Evolutionary conservation across 2,888 invertebrate genomes (phyloP).

Genomic region (Priocnemis perturbator): DNA sequence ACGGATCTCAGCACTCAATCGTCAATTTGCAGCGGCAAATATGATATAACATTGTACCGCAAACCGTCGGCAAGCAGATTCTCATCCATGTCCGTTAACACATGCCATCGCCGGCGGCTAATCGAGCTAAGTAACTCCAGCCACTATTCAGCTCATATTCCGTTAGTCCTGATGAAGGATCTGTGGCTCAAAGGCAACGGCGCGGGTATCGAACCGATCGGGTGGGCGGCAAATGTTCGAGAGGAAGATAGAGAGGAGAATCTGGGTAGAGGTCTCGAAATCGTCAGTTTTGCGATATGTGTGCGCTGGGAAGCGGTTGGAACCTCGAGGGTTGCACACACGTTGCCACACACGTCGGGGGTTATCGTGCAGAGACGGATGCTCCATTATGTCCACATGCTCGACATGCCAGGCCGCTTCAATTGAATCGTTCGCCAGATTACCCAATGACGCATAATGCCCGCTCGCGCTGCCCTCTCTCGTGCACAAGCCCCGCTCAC

Average conservation of each 20-base stretch:
- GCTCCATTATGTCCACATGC: constrained; percentile 74
- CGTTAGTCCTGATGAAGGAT: constrained; percentile 39
- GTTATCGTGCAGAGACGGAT: constrained; percentile 72
- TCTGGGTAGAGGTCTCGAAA: constrained; percentile 31
- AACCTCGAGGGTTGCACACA: constrained; percentile 42
- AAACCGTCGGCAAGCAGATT: no score
- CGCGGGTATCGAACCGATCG: no score
- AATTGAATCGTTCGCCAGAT: constrained; percentile 74
- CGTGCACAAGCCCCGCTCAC: not conserved
- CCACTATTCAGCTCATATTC: constrained; percentile 25
- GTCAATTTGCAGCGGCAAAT: no score
- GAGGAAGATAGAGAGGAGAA: constrained; percentile 20
- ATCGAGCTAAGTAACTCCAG: constrained; percentile 36
- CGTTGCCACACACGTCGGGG: constrained; percentile 38
- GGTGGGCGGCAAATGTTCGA: constrained; percentile 11
- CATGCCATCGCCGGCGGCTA: constrained; percentile 10
- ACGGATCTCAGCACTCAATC: no score
- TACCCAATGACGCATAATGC: constrained; percentile 74
- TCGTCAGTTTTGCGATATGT: constrained; percentile 51
- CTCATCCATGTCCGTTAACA: no score
- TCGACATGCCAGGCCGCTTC: constrained; percentile 71
- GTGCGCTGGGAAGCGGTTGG: constrained; percentile 34
- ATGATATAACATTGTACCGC: no score
- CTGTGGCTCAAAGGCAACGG: constrained; percentile 38
- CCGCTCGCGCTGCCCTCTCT: constrained; percentile 45